Conservation (phyloP, 2,797 vertebrate species). For the Aldrovandia affinis region DNA sequence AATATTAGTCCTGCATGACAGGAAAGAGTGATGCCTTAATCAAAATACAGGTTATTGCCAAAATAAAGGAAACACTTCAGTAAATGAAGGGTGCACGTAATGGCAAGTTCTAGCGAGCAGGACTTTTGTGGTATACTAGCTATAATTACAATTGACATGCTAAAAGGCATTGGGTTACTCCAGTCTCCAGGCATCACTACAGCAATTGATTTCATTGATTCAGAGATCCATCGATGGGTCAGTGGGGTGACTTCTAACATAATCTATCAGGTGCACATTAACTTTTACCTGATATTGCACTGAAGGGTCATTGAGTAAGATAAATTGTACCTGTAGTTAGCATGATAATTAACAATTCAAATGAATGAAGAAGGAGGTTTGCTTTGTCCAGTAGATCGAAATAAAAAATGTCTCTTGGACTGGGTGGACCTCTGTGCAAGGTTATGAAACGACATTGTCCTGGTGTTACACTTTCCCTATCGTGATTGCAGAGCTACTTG, state of each 20-base stretch:
- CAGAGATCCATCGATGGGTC: neutral
- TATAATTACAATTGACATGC: neutral
- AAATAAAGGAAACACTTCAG: too few species aligned
- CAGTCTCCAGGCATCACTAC: neutral
- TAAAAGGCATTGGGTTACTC: neutral
- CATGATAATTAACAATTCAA: neutral
- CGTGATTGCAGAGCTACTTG: too few species aligned
- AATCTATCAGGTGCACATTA: neutral
- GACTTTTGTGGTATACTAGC: neutral
- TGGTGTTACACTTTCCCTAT: too few species aligned
- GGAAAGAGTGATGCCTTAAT: too few species aligned
- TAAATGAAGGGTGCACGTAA: too few species aligned
- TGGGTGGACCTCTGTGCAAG: too few species aligned
- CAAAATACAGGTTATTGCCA: too few species aligned
- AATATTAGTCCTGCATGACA: neutral
- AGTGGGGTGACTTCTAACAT: neutral
- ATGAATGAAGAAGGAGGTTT: neutral
- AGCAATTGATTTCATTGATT: neutral
- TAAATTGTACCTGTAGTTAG: neutral
- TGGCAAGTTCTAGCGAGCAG: neutral
- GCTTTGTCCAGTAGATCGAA: neutral
- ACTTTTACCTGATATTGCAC: neutral
- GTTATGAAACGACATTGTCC: too few species aligned
- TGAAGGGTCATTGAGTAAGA: neutral
- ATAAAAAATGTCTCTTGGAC: too few species aligned